Base-by-base conservation (phyloP, 2,113 vertebrate genomes). In the Protobothrops flavoviridis region DNA sequence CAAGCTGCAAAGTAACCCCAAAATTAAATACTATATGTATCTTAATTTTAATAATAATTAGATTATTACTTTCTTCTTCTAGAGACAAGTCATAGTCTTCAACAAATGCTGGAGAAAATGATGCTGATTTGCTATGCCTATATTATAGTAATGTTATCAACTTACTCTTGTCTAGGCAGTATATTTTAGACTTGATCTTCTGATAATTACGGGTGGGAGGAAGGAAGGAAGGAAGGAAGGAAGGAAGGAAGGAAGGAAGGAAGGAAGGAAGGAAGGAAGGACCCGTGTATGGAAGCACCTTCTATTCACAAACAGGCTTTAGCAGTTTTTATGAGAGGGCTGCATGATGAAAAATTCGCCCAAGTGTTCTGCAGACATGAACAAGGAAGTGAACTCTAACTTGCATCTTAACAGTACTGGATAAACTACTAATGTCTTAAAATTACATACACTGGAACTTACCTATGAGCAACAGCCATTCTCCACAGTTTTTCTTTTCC, bases 31-130 rank as follows among this genome's bases (percentile, higher is more conserved):
- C 93, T 85, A 91, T 15, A 56, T 43, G 17, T 85, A 85, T n/a
- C 33, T 17, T 56, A 81, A 94, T 33, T 88, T 94, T 56, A 90
- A 57, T 33, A 93, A 87, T 92, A 64, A 52, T 94, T 95, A 95
- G 90, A 95, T 0, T 0, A 0, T 0, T 92, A 39, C 64, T 26
- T 57, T 90, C 10, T 90, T 85, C 90, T 45, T 88, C 45, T 33
- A 69, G n/a, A 95, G 55, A 92, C 53, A 85, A 95, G 91, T 93
- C 95, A 93, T 87, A 95, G 88, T 93, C 95, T 91, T 69, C 94
- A 61, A 48, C 8, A 59, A n/a, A 26, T 88, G 88, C 61, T 64
- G 43, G 53, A 85, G 52, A 56, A 50, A 86, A 52, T 23, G 23
- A 24, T 59, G 55, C 29, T 52, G 45, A 26, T 21, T 53, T 93